Evolutionary conservation across 1,140 invertebrate species (phyloP).

Genomic region (Hylaeus anthracinus): DNA sequence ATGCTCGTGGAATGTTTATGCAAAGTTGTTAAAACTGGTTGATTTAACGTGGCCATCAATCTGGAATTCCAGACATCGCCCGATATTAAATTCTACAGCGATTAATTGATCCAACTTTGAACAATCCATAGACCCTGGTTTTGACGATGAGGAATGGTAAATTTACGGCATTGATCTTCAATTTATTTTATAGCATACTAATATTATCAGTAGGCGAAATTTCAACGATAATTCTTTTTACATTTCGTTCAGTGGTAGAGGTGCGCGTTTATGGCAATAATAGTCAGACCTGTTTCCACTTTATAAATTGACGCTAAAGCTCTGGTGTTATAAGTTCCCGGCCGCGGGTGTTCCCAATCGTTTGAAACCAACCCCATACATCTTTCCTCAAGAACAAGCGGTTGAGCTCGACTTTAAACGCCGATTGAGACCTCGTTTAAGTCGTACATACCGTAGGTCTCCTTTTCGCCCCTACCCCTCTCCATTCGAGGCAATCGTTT

Average conservation of each 20-base stretch:
- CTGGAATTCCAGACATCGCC: background rate
- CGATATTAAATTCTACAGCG: slow-evolving; percentile 33
- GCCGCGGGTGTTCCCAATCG: background rate
- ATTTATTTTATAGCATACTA: too few relatives aligned
- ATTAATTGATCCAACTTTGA: slow-evolving; percentile 21
- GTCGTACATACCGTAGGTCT: slow-evolving; percentile 14
- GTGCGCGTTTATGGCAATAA: too few relatives aligned
- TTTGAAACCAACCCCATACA: background rate
- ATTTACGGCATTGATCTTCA: too few relatives aligned
- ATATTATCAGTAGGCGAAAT: too few relatives aligned
- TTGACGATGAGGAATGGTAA: background rate
- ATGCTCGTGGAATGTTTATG: slow-evolving; percentile 35
- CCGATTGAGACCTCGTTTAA: slow-evolving; percentile 34
- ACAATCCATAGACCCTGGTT: background rate
- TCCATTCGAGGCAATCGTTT: slow-evolving; percentile 18
- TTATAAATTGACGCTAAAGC: too few relatives aligned
- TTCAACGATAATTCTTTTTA: too few relatives aligned
- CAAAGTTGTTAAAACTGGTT: slow-evolving; percentile 28
- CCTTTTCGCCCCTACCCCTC: background rate
- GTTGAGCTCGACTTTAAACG: slow-evolving; percentile 14
- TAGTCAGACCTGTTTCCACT: too few relatives aligned
- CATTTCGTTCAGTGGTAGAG: too few relatives aligned
- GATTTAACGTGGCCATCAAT: slow-evolving; percentile 18
- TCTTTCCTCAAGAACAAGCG: background rate
- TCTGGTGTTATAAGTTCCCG: background rate